Base-by-base conservation (phyloP, 1,140 invertebrate genomes). In the Ctenoplectra terminalis region DNA sequence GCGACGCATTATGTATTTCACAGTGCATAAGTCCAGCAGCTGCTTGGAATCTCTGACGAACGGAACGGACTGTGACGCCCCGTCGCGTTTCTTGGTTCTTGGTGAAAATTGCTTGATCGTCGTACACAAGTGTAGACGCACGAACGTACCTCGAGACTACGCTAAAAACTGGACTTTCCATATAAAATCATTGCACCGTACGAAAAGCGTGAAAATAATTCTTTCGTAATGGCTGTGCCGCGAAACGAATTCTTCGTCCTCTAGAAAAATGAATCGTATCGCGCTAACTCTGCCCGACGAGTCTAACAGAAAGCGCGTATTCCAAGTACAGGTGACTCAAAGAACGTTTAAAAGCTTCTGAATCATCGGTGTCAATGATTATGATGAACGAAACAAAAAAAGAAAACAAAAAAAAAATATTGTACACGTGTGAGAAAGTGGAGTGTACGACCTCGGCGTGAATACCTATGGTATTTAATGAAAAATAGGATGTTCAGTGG, bases 1-100 rank as follows among this genome's bases (percentile, higher is more conserved):
- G 64, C 56, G 70, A 88, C 83, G 80, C 88, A 91, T 92, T 93
- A 93, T 87, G 86, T 91, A 92, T 93, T 92, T 93, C 91, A 93
- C 92, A 92, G 89, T 78, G 84, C 88, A 92, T 91, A 90, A 91
- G 86, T 91, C 88, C 88, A 86, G 70, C 89, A 91, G 84, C 88
- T 90, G 90, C 67, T 77, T 86, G 83, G 89, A 85, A 90, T 86
- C 66, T 58, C 66, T 69, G 86, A 73, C 81, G 76, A 85, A 91
- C 88, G 83, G 83, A 87, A 87, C 83, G 81, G 76, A 58, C 77
- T 82, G 63, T 81, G 88, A 84, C 83, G 88, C 88, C 89, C 84
- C 89, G 87, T 86, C 64, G 88, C 77, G 89, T 82, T 86, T 82
- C 81, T 89, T 81, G 75, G 54, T 72, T 87, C 87, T 89, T 82